Evolutionary conservation across 2,888 invertebrate species (phyloP).

Genomic region (Dicranocentrus wangi): DNA sequence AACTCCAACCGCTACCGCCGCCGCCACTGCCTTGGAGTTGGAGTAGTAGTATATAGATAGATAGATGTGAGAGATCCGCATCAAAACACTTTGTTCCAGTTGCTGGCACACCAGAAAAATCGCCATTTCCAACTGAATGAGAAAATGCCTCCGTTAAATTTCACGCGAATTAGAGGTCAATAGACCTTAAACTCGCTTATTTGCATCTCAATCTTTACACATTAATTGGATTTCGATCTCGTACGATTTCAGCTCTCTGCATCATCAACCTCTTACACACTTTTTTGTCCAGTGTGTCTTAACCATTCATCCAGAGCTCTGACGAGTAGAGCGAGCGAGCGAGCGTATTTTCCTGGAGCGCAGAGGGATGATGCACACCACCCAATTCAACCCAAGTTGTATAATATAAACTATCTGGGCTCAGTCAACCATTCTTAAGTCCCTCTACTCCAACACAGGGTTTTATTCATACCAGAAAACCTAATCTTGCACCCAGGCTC

Average conservation of each 20-base stretch:
- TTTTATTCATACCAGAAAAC: constrained; percentile 11
- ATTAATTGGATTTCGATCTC: constrained; percentile 73
- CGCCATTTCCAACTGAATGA: constrained; percentile 73
- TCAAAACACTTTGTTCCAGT: constrained; percentile 71
- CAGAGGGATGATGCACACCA: too few relatives aligned
- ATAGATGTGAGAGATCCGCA: constrained; percentile 22
- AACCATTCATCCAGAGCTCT: constrained; percentile 32
- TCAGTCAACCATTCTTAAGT: background rate
- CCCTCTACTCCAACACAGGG: background rate
- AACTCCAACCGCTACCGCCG: background rate
- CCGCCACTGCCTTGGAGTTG: too few relatives aligned
- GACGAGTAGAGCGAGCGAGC: background rate
- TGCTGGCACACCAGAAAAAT: constrained; percentile 73
- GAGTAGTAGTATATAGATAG: constrained; percentile 2
- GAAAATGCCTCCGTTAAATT: constrained; percentile 73
- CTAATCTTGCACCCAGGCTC: background rate
- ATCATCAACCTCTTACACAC: constrained; percentile 46
- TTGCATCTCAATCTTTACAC: constrained; percentile 73
- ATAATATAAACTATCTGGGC: background rate
- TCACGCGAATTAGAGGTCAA: constrained; percentile 73
- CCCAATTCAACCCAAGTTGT: too few relatives aligned
- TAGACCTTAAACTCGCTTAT: constrained; percentile 73
- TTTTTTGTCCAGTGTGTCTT: constrained; percentile 13
- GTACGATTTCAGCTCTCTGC: constrained; percentile 38
- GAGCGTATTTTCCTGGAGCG: too few relatives aligned